Evolutionary conservation across 2,888 invertebrate genomes (phyloP), one percentile per base, ranked within the genome.

Genomic region (Chirona hameri): DNA sequence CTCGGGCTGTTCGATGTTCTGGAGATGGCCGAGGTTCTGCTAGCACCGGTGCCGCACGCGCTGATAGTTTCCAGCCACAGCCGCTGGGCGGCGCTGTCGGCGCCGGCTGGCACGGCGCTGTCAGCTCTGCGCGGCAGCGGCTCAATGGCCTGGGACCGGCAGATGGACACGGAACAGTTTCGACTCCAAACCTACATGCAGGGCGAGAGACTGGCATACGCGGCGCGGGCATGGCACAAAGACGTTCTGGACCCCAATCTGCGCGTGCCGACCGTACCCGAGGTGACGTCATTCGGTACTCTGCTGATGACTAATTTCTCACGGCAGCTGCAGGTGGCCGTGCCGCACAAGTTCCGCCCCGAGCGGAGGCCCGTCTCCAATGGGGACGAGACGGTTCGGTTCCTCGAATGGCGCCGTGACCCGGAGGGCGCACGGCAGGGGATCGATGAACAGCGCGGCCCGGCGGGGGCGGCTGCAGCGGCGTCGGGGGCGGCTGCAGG

Each of bases 261-360:
- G 39, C 89, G 98, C 79, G 91, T 96, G 82, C 95, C 94, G 82
- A 94, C 97, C 0, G 96, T 97, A 0, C 96, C 96, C 87, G 94
- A 96, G 7, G 93, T 93, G 9, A 94, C 96, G 87, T 91, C 98
- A 31, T 98, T 98, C 86, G 98, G 99, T 89, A 91, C 98, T 15
- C 91, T 99, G 88, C 98, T 98, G 98, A 97, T 96, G 94, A 97
- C 98, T 88, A 95, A 97, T 31, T 92, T 93, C 24, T 94, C 97
- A 0, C 90, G 97, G 69, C 93, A 93, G 5, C 91, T 92, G 0
- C 81, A 86, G 79, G 84, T 86, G 39, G 79, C 55, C 14, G 55
- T 69, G 24, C 57, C 81, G 48, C 48, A 65, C 81, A 79, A 76
- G n/a, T 18, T 57, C 60, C 18, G 72, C 18, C 21, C 31, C 1